phyloP scores from a whole-genome alignment of 2,888 invertebrate genomes.

The Rhorus exstirpatorius region DNA sequence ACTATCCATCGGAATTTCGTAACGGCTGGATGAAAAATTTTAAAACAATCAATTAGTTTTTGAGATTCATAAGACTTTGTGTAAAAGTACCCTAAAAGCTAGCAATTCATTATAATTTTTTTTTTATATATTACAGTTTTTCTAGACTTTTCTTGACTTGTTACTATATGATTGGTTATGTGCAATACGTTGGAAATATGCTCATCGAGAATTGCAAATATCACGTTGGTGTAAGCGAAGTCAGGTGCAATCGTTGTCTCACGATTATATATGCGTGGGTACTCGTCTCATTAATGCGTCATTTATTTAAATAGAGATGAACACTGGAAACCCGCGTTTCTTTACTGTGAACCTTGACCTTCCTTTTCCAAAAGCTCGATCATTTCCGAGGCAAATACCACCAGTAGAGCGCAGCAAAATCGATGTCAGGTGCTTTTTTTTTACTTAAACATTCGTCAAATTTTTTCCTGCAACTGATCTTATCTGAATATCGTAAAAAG shows the following conservation, averaged over 20 bases:
- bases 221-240: neutral
- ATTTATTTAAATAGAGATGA: conserved; percentile 78
- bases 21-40: too few relatives aligned
- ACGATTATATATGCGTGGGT: conserved; percentile 32
- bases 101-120: too few relatives aligned
- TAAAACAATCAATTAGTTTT: too few relatives aligned
- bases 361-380: conserved; percentile 41
- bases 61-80: too few relatives aligned
- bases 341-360: conserved; percentile 44
- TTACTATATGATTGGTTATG: neutral
- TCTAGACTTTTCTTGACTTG: neutral
- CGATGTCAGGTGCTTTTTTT: neutral
- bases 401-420: neutral
- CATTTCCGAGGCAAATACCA: conserved; percentile 14
- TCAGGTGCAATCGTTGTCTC: neutral
- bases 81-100: too few relatives aligned
- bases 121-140: conserved; percentile 64
- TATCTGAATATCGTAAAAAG: too few relatives aligned
- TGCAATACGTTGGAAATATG: neutral
- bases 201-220: neutral
- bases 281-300: conserved; percentile 67
- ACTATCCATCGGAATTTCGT: too few relatives aligned
- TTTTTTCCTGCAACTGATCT: too few relatives aligned
- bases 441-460: conserved; percentile 28
- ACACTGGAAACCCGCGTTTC: conserved; percentile 49